Percentiles rank a stretch among this genome's conserved stretches.
These are phyloP conservation scores for Cardiocondyla obscurior DNA, from an alignment of 1,140 invertebrate species.

Conservation along the genomic window DNA sequence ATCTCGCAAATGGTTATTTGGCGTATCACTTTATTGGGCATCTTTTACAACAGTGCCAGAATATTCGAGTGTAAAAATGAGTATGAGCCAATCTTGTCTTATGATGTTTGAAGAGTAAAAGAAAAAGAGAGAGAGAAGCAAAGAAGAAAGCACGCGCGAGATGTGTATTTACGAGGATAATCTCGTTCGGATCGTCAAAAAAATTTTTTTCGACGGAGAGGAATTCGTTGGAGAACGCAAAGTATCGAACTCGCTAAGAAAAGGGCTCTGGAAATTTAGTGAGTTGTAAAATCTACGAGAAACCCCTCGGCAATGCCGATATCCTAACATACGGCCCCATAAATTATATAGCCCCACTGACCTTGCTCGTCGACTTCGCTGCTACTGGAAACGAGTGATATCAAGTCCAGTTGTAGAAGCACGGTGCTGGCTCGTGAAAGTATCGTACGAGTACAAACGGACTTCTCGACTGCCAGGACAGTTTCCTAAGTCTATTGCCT, in stretches of 20 bases:
- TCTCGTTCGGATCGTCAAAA: conserved; percentile 15
- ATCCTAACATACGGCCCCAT: conserved; percentile 65
- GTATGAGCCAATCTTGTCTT: neutral
- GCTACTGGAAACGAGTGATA: conserved; percentile 63
- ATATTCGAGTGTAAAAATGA: neutral
- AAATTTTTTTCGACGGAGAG: conserved; percentile 10
- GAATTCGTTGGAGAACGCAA: neutral
- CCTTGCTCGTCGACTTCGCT: conserved; percentile 65
- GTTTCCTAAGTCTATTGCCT: neutral
- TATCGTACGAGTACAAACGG: neutral
- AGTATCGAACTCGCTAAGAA: neutral
- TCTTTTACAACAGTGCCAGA: conserved; percentile 4
- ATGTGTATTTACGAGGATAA: conserved; percentile 53
- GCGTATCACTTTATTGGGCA: conserved; percentile 10
- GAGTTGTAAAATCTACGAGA: conserved; percentile 67
- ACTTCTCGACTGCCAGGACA: neutral
- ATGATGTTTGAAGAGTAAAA: neutral
- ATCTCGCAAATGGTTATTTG: conserved; percentile 11
- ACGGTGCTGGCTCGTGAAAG: neutral
- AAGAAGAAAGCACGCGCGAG: neutral
- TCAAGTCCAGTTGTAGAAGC: too few relatives aligned
- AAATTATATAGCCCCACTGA: conserved; percentile 71
- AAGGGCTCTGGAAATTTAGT: conserved; percentile 11
- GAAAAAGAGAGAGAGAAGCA: neutral
- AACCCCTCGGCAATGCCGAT: conserved; percentile 60